Evolutionary conservation across 2,113 vertebrate species (phyloP).

Genomic region (Macrotis lagotis): DNA sequence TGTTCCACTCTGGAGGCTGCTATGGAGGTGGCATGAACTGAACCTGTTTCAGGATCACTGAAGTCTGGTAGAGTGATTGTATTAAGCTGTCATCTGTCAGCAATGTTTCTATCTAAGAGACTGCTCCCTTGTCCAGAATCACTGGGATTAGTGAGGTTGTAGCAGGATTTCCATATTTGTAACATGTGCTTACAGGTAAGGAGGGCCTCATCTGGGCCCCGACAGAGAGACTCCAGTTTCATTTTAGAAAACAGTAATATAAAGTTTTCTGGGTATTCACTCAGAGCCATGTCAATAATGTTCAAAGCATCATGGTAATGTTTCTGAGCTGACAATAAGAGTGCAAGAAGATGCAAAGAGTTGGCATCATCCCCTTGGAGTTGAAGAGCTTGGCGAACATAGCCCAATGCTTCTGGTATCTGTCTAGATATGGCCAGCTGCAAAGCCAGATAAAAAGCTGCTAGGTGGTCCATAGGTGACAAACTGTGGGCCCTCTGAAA

Average conservation of each 20-base stretch:
- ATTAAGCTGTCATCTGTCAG: conserved; percentile 95
- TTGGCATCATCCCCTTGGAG: conserved; percentile 98
- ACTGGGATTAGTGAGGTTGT: conserved; percentile 98
- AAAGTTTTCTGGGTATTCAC: conserved; percentile 98
- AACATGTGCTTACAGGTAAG: conserved; percentile 99
- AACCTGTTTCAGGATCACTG: conserved; percentile 97
- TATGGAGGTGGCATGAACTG: conserved; percentile 95
- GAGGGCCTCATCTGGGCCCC: conserved; percentile 96
- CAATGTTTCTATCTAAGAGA: conserved; percentile 95
- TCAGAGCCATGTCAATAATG: conserved; percentile 98
- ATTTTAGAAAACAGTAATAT: conserved; percentile 99
- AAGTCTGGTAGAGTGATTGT: conserved; percentile 97
- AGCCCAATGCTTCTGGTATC: conserved; percentile 98
- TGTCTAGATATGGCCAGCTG: conserved; percentile 97
- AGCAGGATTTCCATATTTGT: conserved; percentile 99
- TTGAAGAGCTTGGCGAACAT: conserved; percentile 96
- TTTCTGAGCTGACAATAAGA: conserved; percentile 97
- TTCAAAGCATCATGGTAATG: conserved; percentile 97
- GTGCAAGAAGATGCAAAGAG: conserved; percentile 96
- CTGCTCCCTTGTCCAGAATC: conserved; percentile 98
- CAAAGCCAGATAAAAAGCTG: conserved; percentile 96
- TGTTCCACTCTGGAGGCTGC: conserved; percentile 98
- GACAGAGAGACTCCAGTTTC: conserved; percentile 95
- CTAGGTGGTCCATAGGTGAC: conserved; percentile 95
- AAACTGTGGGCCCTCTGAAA: conserved; percentile 99